phyloP scores from a whole-genome alignment of 2,797 vertebrate species.

The Urocyon cinereoargenteus region DNA sequence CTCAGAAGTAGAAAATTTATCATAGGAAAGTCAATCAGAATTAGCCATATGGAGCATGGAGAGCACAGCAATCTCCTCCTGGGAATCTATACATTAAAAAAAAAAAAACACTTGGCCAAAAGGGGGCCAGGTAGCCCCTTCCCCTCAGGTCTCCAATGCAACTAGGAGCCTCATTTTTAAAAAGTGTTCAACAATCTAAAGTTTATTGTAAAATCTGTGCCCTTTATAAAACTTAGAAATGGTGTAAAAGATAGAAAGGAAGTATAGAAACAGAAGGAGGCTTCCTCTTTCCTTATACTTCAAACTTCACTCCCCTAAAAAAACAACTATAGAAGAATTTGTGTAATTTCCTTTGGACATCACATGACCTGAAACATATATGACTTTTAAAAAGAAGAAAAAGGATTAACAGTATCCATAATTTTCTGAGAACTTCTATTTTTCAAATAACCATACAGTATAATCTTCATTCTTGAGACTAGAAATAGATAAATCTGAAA shows the following conservation, averaged over 20 bases:
- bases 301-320: not conserved
- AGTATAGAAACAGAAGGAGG: not conserved
- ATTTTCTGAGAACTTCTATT: not conserved
- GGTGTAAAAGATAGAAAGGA: not conserved
- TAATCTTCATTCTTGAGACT: not conserved
- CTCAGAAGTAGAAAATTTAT: not conserved
- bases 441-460: not conserved
- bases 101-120: not conserved
- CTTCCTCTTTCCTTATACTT: not conserved
- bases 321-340: not conserved
- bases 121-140: not conserved
- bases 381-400: constrained; percentile 28
- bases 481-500: not conserved
- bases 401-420: not conserved
- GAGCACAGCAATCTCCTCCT: not conserved
- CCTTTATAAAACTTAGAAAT: not conserved
- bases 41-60: not conserved
- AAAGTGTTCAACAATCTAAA: not conserved
- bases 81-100: not conserved
- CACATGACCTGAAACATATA: not conserved
- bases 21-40: not conserved
- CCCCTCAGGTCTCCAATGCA: not conserved
- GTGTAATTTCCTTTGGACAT: not conserved
- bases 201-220: not conserved
- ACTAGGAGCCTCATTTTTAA: not conserved